Base-by-base conservation (phyloP, 1,140 invertebrate genomes). In the Zaprionus vittiger region DNA sequence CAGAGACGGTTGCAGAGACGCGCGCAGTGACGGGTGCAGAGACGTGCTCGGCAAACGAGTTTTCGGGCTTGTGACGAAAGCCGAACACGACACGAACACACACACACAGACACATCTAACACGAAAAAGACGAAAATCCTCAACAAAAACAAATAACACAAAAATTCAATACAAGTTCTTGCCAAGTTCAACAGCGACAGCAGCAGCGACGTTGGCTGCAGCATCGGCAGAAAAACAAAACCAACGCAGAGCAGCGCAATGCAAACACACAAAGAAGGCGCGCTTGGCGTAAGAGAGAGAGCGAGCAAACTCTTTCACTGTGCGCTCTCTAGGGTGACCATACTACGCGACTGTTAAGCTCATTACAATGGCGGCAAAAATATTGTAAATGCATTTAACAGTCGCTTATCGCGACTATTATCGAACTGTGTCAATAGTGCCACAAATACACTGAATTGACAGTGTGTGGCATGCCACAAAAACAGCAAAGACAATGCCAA, bases 101-200 rank as follows among this genome's bases (percentile, higher is more conserved):
- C 11, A n/a, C 37, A 28, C n/a, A 20, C 11, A n/a, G 20, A 52
- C 12, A 24, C 37, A 14, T 47, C 41, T 47, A 47, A 47, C 15
- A 47, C 41, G 41, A 44, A 44, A 44, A 44, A n/a, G 41, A 44
- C 41, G 41, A 47, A 47, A 47, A 47, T 47, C 41, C 41, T 47
- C 41, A 47, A 61, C 37, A 61, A 73, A 57, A 60, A 57, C 56
- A 79, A 81, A 74, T 60, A 69, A 68, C 67, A 59, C 69, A 22
- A 62, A 70, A 72, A 83, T 77, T 81, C 78, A 87, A 89, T 89
- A 79, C 73, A 75, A 75, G 75, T 79, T 77, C 75, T 77, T 34
- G 63, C 81, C 85, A 89, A 89, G 84, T 89, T 89, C 85, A 89
- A 78, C 79, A 77, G 24, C 44, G 38, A 54, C 55, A 49, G 15